Percentiles rank a stretch among this genome's conserved stretches.
Evolutionary conservation across 2,888 invertebrate species (phyloP).

Genomic region (Sinhomidia bicolor): DNA sequence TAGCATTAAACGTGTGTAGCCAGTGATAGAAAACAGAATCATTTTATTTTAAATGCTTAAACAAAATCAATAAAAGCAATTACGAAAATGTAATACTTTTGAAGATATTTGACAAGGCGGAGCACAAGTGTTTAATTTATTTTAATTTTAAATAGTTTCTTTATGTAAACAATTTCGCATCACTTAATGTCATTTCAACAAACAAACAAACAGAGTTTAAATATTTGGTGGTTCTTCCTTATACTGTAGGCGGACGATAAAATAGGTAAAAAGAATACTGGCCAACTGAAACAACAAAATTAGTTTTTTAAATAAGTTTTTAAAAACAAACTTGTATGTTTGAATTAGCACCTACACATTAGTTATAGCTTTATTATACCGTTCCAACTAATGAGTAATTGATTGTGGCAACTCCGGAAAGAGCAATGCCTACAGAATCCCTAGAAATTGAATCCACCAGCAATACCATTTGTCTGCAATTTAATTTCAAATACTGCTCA

Average conservation of each 20-base stretch:
- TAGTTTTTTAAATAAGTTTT: neutral
- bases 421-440: constrained; percentile 49
- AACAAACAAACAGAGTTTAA: too few relatives aligned
- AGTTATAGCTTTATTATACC: constrained; percentile 13
- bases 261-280: constrained; percentile 62
- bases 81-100: too few relatives aligned
- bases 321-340: neutral
- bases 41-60: too few relatives aligned
- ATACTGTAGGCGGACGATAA: constrained; percentile 56
- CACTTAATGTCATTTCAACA: too few relatives aligned
- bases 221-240: constrained; percentile 34
- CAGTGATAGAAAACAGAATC: too few relatives aligned
- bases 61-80: too few relatives aligned
- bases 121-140: too few relatives aligned
- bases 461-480: constrained; percentile 31
- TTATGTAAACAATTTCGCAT: too few relatives aligned
- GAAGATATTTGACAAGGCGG: too few relatives aligned
- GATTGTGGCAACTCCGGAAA: constrained; percentile 26
- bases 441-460: constrained; percentile 56
- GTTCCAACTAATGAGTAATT: constrained; percentile 67
- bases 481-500: constrained; percentile 47
- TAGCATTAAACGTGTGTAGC: too few relatives aligned
- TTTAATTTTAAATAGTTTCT: too few relatives aligned
- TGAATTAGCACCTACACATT: neutral
- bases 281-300: constrained; percentile 38